A percentile compares a stretch with the other conserved stretches of the same genome.
Evolutionary conservation across 2,113 vertebrate genomes (phyloP).

Genomic region (Sinocyclocheilus anophthalmus): DNA sequence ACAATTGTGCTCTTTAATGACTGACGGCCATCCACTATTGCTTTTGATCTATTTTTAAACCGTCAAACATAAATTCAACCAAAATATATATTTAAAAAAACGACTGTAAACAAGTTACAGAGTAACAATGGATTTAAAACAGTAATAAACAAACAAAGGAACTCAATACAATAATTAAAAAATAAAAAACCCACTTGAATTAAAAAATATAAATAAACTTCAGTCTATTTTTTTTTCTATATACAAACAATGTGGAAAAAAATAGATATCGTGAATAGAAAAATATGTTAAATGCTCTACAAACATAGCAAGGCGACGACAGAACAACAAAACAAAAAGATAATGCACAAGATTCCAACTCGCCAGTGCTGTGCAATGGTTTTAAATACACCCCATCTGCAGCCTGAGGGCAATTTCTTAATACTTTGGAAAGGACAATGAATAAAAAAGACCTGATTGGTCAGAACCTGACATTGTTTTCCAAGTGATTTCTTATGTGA

Average conservation of each 20-base stretch:
- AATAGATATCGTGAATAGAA: slow-evolving; percentile 49
- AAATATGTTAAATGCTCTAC: slow-evolving; percentile 59
- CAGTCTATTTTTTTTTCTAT: slow-evolving; percentile 59
- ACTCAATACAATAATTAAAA: slow-evolving; percentile 65
- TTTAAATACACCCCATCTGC: slow-evolving; percentile 63
- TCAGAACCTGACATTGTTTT: slow-evolving; percentile 26
- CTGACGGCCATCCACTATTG: slow-evolving; percentile 85
- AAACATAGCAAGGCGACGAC: slow-evolving; percentile 89
- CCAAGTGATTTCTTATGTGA: slow-evolving; percentile 43
- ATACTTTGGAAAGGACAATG: slow-evolving; percentile 80
- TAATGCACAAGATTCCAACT: slow-evolving; percentile 46
- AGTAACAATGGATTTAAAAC: slow-evolving; percentile 31
- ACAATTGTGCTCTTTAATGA: slow-evolving; percentile 87
- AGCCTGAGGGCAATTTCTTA: slow-evolving; percentile 76
- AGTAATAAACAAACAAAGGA: slow-evolving; percentile 71
- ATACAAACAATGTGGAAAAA: slow-evolving; percentile 62
- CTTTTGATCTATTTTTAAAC: slow-evolving; percentile 72
- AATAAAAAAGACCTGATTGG: slow-evolving; percentile 62
- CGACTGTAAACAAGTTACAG: slow-evolving; percentile 66
- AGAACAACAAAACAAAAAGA: slow-evolving; percentile 58
- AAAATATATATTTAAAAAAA: slow-evolving; percentile 32
- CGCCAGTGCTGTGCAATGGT: slow-evolving; percentile 57
- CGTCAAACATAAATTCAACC: background rate
- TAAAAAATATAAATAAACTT: slow-evolving; percentile 73
- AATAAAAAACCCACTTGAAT: slow-evolving; percentile 50